A percentile compares a stretch with the other conserved stretches of the same genome.
These are phyloP conservation scores for Erythrocercus mccallii DNA, from an alignment of 2,113 vertebrate species.

Conservation along the genomic window DNA sequence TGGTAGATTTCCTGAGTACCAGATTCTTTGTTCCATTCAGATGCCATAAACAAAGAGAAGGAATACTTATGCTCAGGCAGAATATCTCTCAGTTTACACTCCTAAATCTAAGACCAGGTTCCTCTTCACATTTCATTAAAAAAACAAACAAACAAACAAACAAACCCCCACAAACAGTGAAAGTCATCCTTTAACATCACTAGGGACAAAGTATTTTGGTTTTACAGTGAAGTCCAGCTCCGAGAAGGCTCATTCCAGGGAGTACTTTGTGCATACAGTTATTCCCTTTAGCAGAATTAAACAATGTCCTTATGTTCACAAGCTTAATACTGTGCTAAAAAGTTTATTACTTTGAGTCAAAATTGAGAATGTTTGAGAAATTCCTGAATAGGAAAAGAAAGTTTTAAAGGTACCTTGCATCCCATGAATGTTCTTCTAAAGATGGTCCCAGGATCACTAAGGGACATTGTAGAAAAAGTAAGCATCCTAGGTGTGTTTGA, in stretches of 20 bases:
- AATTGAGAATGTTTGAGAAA: neutral
- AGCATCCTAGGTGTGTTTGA: neutral
- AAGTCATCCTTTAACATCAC: neutral
- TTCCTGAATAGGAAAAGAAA: neutral
- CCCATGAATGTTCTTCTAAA: neutral
- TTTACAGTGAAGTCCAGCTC: neutral
- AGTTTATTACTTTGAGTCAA: neutral
- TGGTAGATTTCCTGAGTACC: neutral
- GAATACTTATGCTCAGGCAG: neutral
- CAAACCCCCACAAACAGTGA: neutral
- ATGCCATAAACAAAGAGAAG: neutral
- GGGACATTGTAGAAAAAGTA: neutral
- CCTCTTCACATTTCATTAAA: neutral
- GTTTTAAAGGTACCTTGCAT: neutral
- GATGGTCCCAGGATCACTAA: neutral
- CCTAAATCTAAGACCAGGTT: neutral
- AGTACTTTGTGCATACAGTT: neutral
- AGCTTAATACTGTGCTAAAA: neutral
- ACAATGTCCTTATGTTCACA: neutral
- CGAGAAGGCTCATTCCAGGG: neutral
- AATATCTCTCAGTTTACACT: neutral
- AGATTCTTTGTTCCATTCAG: neutral
- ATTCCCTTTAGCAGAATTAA: neutral
- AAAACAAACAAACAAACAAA: neutral
- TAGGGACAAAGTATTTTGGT: neutral